Conservation (phyloP, 2,113 vertebrate species). For the Lonchura striata region DNA sequence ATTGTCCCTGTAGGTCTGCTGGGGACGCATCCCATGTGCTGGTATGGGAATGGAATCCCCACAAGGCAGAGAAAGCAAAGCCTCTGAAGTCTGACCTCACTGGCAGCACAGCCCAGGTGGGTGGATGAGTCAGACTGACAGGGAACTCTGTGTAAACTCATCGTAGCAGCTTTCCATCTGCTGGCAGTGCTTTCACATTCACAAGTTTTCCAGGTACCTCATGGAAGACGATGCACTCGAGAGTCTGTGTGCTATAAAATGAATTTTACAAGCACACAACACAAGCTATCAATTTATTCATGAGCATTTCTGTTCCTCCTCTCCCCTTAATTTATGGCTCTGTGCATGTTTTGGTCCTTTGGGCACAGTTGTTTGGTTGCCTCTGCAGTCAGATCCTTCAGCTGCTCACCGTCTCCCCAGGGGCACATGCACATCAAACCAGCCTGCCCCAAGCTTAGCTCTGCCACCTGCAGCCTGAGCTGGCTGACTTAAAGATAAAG, state of each 20-base stretch:
- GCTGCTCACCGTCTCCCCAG: fast-evolving
- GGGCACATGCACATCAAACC: not conserved
- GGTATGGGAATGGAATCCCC: fast-evolving
- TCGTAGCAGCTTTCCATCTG: not conserved
- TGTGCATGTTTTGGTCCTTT: not conserved
- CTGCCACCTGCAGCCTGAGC: not conserved
- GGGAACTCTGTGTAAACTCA: not conserved
- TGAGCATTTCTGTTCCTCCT: not conserved
- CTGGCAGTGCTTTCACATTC: not conserved
- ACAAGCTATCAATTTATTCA: not conserved
- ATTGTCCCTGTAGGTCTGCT: not conserved
- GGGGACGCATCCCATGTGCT: not conserved
- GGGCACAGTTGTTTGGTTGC: not conserved
- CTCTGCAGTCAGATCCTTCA: not conserved
- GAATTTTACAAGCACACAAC: not conserved
- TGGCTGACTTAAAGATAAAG: not conserved
- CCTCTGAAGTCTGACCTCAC: not conserved
- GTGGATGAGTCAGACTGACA: not conserved
- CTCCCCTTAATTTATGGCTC: not conserved
- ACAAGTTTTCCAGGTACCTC: not conserved
- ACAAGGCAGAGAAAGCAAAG: not conserved
- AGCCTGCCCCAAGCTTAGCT: not conserved
- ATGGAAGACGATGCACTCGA: not conserved
- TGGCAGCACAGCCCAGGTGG: not conserved
- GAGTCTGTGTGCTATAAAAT: not conserved